A percentile compares a stretch with the other conserved stretches of the same genome.
phyloP scores from a whole-genome alignment of 2,113 vertebrate genomes.

The Platysternon megacephalum region DNA sequence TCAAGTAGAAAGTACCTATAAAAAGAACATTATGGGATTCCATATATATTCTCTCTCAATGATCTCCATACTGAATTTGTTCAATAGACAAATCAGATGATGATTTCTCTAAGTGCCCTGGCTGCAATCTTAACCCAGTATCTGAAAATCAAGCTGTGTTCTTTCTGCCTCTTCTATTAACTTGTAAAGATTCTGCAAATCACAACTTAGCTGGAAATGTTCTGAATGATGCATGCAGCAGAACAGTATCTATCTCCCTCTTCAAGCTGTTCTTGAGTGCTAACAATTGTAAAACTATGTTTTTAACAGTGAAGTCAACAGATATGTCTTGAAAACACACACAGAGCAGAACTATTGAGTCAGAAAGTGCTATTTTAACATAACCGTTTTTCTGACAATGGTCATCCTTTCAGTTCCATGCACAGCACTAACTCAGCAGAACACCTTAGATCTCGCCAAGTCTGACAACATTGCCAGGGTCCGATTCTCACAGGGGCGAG shows the following conservation, averaged over 20 bases:
- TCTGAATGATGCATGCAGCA: not conserved
- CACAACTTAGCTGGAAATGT: conserved; percentile 2
- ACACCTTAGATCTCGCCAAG: not conserved
- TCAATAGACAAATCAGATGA: conserved; percentile 34
- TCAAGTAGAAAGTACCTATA: not conserved
- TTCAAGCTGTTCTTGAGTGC: not conserved
- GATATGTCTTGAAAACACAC: not conserved
- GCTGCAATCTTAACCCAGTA: conserved; percentile 18
- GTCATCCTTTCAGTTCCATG: not conserved
- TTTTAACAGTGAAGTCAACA: conserved; percentile 8
- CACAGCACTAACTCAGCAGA: not conserved
- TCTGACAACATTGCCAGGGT: not conserved
- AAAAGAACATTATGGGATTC: conserved; percentile 4
- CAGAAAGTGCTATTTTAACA: not conserved
- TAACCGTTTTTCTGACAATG: not conserved
- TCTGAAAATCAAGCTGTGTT: conserved; percentile 23
- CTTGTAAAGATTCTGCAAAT: conserved; percentile 29
- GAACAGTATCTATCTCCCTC: not conserved
- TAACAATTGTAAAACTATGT: not conserved
- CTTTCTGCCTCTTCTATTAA: conserved; percentile 26
- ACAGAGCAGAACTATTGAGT: not conserved
- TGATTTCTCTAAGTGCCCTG: not conserved
- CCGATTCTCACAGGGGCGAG: not conserved
- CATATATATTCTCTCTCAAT: conserved; percentile 6
- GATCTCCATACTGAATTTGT: not conserved